Base-by-base conservation (phyloP, 35 echinoderm and acorn worm genomes). In the Lytechinus pictus region DNA sequence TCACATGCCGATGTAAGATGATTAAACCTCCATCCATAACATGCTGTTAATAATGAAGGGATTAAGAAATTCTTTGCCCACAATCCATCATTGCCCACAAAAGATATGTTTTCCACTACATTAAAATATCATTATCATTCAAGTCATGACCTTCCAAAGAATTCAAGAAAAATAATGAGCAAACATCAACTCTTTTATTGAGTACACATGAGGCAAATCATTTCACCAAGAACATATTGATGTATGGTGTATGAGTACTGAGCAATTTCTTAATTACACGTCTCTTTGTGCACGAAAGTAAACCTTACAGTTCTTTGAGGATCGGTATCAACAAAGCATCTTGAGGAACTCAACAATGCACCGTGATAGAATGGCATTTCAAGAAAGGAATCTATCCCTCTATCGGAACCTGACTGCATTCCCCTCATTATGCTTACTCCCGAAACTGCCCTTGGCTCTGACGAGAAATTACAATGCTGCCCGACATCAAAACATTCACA, bases 401-500 rank as follows among this genome's bases (percentile, higher is more conserved):
- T 79, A 24, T 79, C 66, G 19, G 66, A 16, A 4, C 2, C 12
- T 79, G 19, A 24, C 66, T 24, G 19, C 7, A 16, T n/a, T 7
- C 66, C 16, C 16, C 66, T 79, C 66, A 79, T n/a, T 79, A 79
- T 79, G 66, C 66, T 79, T 4, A 14, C 66, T 79, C 14, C 66
- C n/a, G n/a, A 79, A 16, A 79, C 66, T 24, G 66, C 66, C 66
- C 66, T 79, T 79, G 66, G 66, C 66, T 79, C 19, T 79, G 66
- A 79, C 66, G n/a, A 79, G 66, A 79, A 79, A 79, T 79, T 79
- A 79, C 66, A 14, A 79, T 79, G 66, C 66, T 79, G 66, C 66
- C 66, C 66, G 66, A 79, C 66, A 79, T 79, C 66, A 79, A 79
- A 79, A 79, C 66, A 79, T 79, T 79, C 66, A 24, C 19, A 79